These are phyloP conservation scores for Eupithecia subfuscata DNA, from an alignment of 2,888 invertebrate species.

Conservation along the genomic window DNA sequence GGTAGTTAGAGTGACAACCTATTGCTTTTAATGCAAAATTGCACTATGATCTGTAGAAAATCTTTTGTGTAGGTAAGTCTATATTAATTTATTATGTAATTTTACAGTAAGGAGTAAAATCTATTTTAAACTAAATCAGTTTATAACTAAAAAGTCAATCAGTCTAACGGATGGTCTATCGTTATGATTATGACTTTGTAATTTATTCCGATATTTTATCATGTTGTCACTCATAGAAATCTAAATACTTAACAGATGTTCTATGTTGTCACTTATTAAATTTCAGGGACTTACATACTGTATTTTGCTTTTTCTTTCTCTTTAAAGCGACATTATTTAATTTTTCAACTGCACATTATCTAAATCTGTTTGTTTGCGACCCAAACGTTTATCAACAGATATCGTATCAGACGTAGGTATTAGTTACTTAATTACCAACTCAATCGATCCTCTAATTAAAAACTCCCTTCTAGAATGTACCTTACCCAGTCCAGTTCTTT, in stretches of 20 bases:
- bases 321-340: neutral
- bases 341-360: neutral
- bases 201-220: no score
- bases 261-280: neutral
- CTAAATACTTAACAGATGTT: no score
- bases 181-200: no score
- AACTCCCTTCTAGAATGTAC: neutral
- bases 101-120: no score
- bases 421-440: neutral
- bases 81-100: no score
- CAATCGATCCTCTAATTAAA: neutral
- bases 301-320: neutral
- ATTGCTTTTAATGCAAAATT: no score
- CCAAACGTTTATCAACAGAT: neutral
- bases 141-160: no score
- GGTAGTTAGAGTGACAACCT: no score
- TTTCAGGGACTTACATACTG: neutral
- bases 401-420: neutral
- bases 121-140: no score
- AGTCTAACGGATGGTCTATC: no score
- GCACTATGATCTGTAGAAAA: no score
- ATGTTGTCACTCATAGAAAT: neutral
- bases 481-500: neutral
- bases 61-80: no score
- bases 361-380: slow-evolving; percentile 2